Evolutionary conservation across 2,888 invertebrate species (phyloP).

Genomic region (Acanthococcus lagerstroemiae): DNA sequence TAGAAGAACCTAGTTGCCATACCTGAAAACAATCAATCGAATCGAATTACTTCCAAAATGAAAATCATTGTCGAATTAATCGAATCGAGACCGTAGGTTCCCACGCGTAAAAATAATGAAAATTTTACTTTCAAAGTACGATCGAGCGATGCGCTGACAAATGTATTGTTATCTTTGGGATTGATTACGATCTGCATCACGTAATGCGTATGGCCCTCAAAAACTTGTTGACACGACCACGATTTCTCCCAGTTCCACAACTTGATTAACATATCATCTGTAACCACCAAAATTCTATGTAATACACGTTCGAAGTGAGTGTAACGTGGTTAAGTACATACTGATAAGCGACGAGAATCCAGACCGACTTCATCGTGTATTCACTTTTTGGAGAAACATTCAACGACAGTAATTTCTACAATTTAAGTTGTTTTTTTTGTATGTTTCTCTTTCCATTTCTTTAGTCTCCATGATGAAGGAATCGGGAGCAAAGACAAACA

Average conservation of each 20-base stretch:
- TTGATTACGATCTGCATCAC: conserved; percentile 99
- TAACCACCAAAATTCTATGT: conserved; percentile 37
- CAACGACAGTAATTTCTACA: too few species aligned
- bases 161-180: conserved; percentile 99
- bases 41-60: background rate
- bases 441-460: too few species aligned
- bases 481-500: too few species aligned
- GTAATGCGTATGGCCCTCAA: conserved; percentile 98
- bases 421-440: too few species aligned
- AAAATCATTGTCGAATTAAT: background rate
- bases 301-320: background rate
- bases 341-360: too few species aligned
- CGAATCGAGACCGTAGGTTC: background rate
- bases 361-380: too few species aligned
- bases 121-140: conserved; percentile 75
- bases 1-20: conserved; percentile 97
- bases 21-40: conserved; percentile 47
- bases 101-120: background rate
- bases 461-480: too few species aligned
- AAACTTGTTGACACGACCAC: conserved; percentile 96
- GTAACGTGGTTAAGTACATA: background rate
- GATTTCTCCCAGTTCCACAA: conserved; percentile 99
- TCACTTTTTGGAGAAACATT: too few species aligned
- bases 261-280: conserved; percentile 97
- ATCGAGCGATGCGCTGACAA: conserved; percentile 97